Base-by-base conservation (phyloP, 2,113 vertebrate genomes). In the Syrmaticus mikado region DNA sequence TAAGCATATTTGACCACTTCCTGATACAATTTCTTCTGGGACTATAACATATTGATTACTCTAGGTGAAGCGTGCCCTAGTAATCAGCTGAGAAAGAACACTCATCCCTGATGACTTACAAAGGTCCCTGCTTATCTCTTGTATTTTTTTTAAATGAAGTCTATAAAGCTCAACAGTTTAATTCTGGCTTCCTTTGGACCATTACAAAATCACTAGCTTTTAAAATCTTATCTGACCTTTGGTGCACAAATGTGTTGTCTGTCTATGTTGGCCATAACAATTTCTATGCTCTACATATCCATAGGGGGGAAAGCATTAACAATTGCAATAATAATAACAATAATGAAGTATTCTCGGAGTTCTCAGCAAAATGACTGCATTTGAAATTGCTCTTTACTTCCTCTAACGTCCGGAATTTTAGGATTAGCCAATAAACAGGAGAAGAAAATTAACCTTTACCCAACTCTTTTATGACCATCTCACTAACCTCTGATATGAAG, bases 161-260 rank as follows among this genome's bases (percentile, higher is more conserved):
- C 45, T 82, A 78, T 71, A 34, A 68, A 30, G 67, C 25, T 72
- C 32, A 57, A 15, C 36, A 65, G 10, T 85, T 92, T 85, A 53
- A n/a, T 90, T 67, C 43, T 57, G 36, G 6, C 15, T 76, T 91
- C 30, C 15, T n/a, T 76, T 11, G 53, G 48, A 65, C 36, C 17
- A 15, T 25, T 16, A 41, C 11, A 43, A 14, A 7, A 94, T 46
- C 28, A 70, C 40, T 34, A 57, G 8, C 7, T 90, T 38, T 84
- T 88, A 86, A 58, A 91, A 88, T 87, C 48, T 62, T 74, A 19
- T 28, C 53, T 92, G 53, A 90, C 74, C 89, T 91, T 83, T 84
- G 61, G 28, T 79, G 36, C 45, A 75, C 27, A 76, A 38, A 48
- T 57, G 32, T 52, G 48, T 70, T 81, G 25, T 38, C 36, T 41